Base-by-base conservation (phyloP, 2,888 invertebrate species). In the Linnaemya vulpina region DNA sequence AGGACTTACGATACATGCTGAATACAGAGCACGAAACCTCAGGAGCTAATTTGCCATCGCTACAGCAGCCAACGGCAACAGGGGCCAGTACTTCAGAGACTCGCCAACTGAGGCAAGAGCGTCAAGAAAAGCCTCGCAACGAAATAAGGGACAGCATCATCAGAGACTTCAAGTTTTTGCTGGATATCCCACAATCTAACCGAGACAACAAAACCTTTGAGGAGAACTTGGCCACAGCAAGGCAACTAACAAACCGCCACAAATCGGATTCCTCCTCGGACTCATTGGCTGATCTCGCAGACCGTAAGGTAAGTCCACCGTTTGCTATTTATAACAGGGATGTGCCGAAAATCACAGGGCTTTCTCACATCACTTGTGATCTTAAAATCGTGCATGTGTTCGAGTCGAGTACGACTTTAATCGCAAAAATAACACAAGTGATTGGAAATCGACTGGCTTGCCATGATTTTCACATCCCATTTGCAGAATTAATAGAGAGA, bases 1-100 rank as follows among this genome's bases (percentile, higher is more conserved):
- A 65, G 0, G 67, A 84, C 51, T 38, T 84, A 38, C 73, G 30
- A 15, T 73, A 22, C 5, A 65, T 84, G 43, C 22, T 84, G 30
- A 73, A 84, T 9, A 63, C 43, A 9, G 63, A 53, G 0, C 13
- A 4, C n/a, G 60, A 73, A 15, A 30, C 20, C 1, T 25, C 25
- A n/a, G n/a, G n/a, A n/a, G n/a, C n/a, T n/a, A n/a, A n/a, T n/a
- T n/a, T n/a, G 4, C 49, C 60, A 1, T 38, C 68, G 3, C n/a
- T 13, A 17, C 46, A 53, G 0, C 20, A 22, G 46, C 46, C 4
- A 0, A 5, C 11, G 15, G 11, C 35, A 1, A 1, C 30, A 11
- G 5, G 15, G 8, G 30, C 75, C 0, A 25, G 40, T 9, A 15
- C 62, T 0, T 43, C 63, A 2, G 8, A 15, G 13, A n/a, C 35